These are phyloP conservation scores for Knipowitschia caucasica DNA, from an alignment of 2,797 vertebrate genomes.

Conservation along the genomic window DNA sequence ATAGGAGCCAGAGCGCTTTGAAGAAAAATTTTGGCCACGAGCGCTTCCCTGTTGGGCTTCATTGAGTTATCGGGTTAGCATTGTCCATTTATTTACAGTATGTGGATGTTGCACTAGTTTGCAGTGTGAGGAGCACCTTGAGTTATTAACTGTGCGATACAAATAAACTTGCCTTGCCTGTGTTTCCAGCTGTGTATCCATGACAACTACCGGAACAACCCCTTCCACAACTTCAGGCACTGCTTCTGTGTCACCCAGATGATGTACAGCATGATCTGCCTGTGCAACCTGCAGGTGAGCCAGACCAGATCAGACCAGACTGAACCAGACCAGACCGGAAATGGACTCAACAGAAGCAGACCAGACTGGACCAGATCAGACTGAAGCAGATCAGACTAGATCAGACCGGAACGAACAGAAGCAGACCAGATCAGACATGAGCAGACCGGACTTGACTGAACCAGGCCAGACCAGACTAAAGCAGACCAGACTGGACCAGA, in stretches of 20 bases:
- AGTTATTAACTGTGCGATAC: background rate
- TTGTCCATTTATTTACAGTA: no score
- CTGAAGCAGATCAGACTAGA: background rate
- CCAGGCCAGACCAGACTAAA: background rate
- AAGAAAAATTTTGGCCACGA: no score
- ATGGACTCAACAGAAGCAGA: background rate
- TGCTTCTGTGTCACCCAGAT: constrained; percentile 97
- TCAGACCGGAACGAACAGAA: background rate
- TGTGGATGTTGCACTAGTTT: no score
- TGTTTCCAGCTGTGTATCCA: constrained; percentile 83
- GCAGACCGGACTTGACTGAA: background rate
- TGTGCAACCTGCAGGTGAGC: constrained; percentile 86
- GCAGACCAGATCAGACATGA: background rate
- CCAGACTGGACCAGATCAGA: background rate
- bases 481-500: background rate
- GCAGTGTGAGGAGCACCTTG: background rate
- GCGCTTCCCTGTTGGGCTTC: no score
- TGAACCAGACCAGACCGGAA: background rate
- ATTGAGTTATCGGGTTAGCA: no score
- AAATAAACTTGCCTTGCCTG: background rate
- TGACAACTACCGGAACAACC: constrained; percentile 92
- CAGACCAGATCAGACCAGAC: background rate
- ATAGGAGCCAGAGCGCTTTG: no score
- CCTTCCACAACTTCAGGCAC: constrained; percentile 96
- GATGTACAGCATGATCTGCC: constrained; percentile 97